Evolutionary conservation across 2,888 invertebrate genomes (phyloP).

Genomic region (Aproaerema taeniolella): DNA sequence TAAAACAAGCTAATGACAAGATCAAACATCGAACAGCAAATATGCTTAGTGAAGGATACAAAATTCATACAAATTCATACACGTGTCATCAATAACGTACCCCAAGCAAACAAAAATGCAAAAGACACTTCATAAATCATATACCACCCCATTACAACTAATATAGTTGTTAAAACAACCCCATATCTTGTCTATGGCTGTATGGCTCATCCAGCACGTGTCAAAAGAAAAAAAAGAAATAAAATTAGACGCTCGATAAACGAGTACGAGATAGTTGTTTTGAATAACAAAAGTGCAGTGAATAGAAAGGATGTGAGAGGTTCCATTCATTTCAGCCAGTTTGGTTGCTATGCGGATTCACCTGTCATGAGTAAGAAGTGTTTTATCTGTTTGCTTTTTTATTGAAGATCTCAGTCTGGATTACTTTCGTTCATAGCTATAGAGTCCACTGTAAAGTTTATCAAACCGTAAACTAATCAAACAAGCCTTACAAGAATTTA

Average conservation of each 20-base stretch:
- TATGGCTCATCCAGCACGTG: constrained; percentile 56
- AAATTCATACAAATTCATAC: too few species aligned
- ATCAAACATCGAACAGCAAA: neutral
- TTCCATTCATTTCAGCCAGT: constrained; percentile 39
- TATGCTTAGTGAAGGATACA: constrained; percentile 34
- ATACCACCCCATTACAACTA: constrained; percentile 64
- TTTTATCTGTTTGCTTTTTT: neutral
- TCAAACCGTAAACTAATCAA: too few species aligned
- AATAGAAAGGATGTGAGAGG: constrained; percentile 57
- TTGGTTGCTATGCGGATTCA: constrained; percentile 53
- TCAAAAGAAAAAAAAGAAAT: constrained; percentile 44
- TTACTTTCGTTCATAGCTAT: too few species aligned
- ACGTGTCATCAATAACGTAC: constrained; percentile 70
- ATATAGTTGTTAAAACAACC: constrained; percentile 76
- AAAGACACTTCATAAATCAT: constrained; percentile 73
- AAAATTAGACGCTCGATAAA: constrained; percentile 55
- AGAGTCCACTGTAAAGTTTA: too few species aligned
- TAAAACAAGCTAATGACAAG: constrained; percentile 1
- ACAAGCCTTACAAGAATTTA: too few species aligned
- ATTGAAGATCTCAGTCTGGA: too few species aligned
- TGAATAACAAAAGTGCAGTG: constrained; percentile 62
- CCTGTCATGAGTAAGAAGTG: constrained; percentile 35
- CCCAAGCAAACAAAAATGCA: constrained; percentile 63
- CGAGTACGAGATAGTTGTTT: constrained; percentile 60
- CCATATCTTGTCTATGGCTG: constrained; percentile 70